phyloP scores from a whole-genome alignment of 2,888 invertebrate genomes.

The Eulithis prunata region DNA sequence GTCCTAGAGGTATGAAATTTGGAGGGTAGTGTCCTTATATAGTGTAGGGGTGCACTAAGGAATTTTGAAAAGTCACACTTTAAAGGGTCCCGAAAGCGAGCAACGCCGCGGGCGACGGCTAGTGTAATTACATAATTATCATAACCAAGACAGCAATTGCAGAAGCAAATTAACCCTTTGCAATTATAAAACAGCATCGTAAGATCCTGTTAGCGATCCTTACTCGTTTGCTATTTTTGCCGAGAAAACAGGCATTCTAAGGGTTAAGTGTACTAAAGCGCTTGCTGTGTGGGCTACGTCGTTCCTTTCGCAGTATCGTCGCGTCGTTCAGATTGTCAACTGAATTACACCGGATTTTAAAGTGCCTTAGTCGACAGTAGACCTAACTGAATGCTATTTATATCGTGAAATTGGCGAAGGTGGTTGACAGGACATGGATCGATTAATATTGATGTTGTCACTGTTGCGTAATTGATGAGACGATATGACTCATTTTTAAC shows the following conservation, averaged over 20 bases:
- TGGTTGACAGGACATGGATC: slow-evolving; percentile 30
- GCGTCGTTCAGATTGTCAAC: too few species aligned
- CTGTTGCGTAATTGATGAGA: slow-evolving; percentile 33
- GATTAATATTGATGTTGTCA: slow-evolving; percentile 39
- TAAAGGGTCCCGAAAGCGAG: too few species aligned
- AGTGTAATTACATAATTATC: slow-evolving; percentile 1
- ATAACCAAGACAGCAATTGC: slow-evolving; percentile 2
- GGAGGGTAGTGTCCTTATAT: too few species aligned
- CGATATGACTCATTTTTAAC: slow-evolving; percentile 32
- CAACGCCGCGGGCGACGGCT: too few species aligned
- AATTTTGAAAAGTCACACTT: too few species aligned
- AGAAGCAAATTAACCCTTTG: slow-evolving; percentile 1
- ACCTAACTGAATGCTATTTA: slow-evolving; percentile 21
- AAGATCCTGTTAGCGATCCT: slow-evolving; percentile 18
- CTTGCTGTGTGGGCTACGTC: slow-evolving; percentile 1
- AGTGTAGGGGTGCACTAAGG: too few species aligned
- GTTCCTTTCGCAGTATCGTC: not conserved
- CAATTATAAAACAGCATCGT: slow-evolving; percentile 12
- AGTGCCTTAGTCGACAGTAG: slow-evolving; percentile 9
- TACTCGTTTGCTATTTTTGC: slow-evolving; percentile 16
- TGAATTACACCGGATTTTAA: not conserved
- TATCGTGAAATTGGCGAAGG: slow-evolving; percentile 23
- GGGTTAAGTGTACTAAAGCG: not conserved
- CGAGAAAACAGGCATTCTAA: not conserved
- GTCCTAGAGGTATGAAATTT: too few species aligned